Evolutionary conservation across 2,888 invertebrate genomes (phyloP).

Genomic region (Pseudococcus jackbeardsleyi): DNA sequence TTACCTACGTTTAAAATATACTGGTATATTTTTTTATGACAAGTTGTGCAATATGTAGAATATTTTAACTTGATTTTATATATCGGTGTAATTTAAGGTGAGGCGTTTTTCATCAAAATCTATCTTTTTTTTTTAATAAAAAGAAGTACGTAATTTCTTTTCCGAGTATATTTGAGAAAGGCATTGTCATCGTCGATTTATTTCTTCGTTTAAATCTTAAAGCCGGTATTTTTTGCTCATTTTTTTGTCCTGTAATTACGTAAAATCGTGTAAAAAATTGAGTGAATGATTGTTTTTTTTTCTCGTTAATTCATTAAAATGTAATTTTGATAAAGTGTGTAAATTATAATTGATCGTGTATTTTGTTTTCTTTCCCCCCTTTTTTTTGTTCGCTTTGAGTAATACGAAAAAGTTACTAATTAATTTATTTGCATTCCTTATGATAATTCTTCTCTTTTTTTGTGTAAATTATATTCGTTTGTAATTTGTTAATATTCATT

Average conservation of each 20-base stretch:
- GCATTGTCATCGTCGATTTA: background rate
- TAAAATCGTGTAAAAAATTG: constrained; percentile 27
- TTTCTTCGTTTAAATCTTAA: background rate
- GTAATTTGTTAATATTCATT: constrained; percentile 47
- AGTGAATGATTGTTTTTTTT: constrained; percentile 29
- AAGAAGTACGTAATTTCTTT: background rate
- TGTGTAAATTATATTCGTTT: constrained; percentile 52
- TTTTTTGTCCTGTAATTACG: constrained; percentile 48
- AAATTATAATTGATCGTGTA: constrained; percentile 39
- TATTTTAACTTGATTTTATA: background rate
- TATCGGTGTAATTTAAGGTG: background rate
- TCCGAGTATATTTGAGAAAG: background rate
- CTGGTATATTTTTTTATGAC: background rate
- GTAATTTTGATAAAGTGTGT: constrained; percentile 40
- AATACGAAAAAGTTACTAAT: constrained; percentile 55
- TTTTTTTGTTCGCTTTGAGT: constrained; percentile 46
- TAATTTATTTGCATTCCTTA: constrained; percentile 54
- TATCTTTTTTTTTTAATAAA: background rate
- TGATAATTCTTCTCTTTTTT: constrained; percentile 7
- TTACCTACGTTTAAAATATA: background rate
- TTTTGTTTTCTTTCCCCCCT: too few relatives aligned
- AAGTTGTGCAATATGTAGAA: constrained; percentile 27
- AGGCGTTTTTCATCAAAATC: too few relatives aligned
- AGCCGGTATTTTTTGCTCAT: constrained; percentile 51
- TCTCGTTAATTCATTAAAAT: constrained; percentile 20